Base-by-base conservation (phyloP, 2,888 invertebrate species). In the Thereva nobilitata region DNA sequence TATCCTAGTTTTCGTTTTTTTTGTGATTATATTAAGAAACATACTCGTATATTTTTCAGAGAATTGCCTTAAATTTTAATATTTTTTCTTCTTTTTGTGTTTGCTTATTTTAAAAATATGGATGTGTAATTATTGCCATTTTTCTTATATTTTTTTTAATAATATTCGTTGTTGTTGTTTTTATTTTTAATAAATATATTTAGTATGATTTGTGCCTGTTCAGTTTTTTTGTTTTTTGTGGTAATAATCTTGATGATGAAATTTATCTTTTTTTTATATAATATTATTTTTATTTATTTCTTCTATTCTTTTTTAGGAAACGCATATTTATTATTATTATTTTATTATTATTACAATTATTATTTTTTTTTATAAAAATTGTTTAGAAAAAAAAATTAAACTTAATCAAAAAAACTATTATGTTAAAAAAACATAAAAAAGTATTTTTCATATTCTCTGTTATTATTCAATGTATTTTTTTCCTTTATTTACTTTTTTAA, bases 401-500 rank as follows among this genome's bases (percentile, higher is more conserved):
- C n/a, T n/a, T n/a, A n/a, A n/a, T n/a, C n/a, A n/a, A 47, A 47
- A 47, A 47, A n/a, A 47, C 1, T 7, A 7, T 7, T n/a, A 42
- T 9, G 42, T 42, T n/a, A 54, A 6, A 45, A n/a, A n/a, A 9
- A 49, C 23, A 52, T 12, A 35, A 6, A 52, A 35, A 7, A 35
- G 52, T 9, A 49, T 37, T 49, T 59, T 38, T 10, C 47, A 10
- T 47, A 47, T n/a, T 63, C 37, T 54, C 23, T 7, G 40, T 41
- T 63, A 23, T n/a, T 10, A 52, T 64, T 52, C 34, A 8, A n/a
- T 44, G 9, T 44, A 5, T 4, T 8, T 44, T 44, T 53, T 50
- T 35, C n/a, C 35, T 37, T 64, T 64, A 37, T 37, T 52, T 44
- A 42, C 52, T 64, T 37, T 47, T 37, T 64, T 64, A 47, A 55